A percentile compares a stretch with the other conserved stretches of the same genome.
phyloP scores from a whole-genome alignment of 2,797 vertebrate genomes.

The Sparus aurata region DNA sequence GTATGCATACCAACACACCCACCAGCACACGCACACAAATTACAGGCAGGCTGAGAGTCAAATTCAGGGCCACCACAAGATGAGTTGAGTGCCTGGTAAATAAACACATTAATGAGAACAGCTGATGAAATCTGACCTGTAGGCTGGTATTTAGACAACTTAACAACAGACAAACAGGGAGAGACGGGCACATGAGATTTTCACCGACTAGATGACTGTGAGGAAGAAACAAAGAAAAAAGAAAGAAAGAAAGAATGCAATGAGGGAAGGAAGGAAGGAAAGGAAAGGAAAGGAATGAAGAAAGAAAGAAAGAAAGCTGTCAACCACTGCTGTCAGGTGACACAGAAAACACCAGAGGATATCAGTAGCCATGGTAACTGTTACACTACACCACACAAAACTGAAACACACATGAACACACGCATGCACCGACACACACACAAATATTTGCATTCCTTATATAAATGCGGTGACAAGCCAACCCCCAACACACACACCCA shows the following conservation, averaged over 20 bases:
- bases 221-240: background rate
- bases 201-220: background rate
- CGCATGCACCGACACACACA: slow-evolving; percentile 47
- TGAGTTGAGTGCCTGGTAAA: slow-evolving; percentile 57
- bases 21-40: background rate
- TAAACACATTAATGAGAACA: slow-evolving; percentile 67
- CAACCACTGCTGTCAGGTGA: slow-evolving; percentile 46
- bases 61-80: slow-evolving; percentile 56
- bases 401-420: slow-evolving; percentile 42
- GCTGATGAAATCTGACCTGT: slow-evolving; percentile 70
- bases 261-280: background rate
- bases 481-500: background rate
- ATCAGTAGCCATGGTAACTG: slow-evolving; percentile 62
- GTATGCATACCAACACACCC: slow-evolving; percentile 15
- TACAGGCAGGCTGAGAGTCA: slow-evolving; percentile 26
- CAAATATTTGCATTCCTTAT: slow-evolving; percentile 36
- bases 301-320: slow-evolving; percentile 12
- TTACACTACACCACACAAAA: slow-evolving; percentile 50
- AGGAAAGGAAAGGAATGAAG: too few relatives aligned
- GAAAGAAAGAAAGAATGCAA: background rate
- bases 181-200: background rate
- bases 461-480: slow-evolving; percentile 29
- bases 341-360: slow-evolving; percentile 44
- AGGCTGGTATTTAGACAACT: slow-evolving; percentile 41
- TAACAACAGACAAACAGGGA: slow-evolving; percentile 15